A percentile compares a stretch with the other conserved stretches of the same genome.
Conservation (phyloP, 2,113 vertebrate genomes). For the Anolis sagrei region DNA sequence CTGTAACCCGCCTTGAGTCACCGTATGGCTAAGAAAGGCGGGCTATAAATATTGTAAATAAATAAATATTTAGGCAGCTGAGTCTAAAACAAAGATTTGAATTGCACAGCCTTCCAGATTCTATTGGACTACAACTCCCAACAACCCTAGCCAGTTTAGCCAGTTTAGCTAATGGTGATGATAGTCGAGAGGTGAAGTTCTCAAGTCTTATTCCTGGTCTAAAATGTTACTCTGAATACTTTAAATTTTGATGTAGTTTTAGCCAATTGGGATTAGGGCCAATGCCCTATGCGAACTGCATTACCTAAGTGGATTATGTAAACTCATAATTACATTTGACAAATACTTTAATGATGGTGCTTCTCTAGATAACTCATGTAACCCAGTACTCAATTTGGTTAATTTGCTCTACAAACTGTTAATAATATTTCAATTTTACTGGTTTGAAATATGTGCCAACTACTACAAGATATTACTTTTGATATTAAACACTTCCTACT, state of each 20-base stretch:
- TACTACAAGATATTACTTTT: background rate
- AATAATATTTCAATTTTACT: slow-evolving; percentile 12
- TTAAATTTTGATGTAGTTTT: slow-evolving; percentile 9
- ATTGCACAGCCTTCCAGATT: too few species aligned
- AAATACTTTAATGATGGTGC: background rate
- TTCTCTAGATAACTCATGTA: slow-evolving; percentile 6
- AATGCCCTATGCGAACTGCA: background rate
- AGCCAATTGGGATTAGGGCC: background rate
- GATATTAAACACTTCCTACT: slow-evolving; percentile 4
- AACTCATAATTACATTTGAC: slow-evolving; percentile 18
- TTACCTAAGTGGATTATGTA: slow-evolving; percentile 17
- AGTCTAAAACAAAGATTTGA: background rate
- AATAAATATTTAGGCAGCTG: background rate
- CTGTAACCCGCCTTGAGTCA: too few species aligned
- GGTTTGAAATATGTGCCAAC: background rate
- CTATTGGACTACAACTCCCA: too few species aligned
- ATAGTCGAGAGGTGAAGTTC: too few species aligned
- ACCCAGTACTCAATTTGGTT: background rate
- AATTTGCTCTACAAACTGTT: slow-evolving; percentile 4
- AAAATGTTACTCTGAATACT: background rate
- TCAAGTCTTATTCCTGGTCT: background rate
- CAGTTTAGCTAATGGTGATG: too few species aligned
- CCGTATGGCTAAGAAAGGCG: too few species aligned
- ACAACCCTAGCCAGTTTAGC: too few species aligned
- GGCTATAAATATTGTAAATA: too few species aligned